Percentiles rank a stretch among this genome's conserved stretches.
Evolutionary conservation across 2,888 invertebrate species (phyloP).

Genomic region (Andrena praecox): DNA sequence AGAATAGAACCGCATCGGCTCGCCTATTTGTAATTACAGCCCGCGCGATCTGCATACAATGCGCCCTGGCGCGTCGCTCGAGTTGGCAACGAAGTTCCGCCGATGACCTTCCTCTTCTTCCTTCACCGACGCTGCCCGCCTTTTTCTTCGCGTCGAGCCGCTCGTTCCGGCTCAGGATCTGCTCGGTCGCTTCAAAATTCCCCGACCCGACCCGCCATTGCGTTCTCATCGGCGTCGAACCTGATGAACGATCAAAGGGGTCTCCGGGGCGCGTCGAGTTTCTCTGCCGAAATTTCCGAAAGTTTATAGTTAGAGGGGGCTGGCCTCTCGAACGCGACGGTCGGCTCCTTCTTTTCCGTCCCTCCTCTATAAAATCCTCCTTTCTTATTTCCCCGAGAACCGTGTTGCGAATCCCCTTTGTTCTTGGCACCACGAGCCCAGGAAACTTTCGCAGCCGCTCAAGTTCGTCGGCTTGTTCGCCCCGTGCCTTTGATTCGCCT

Average conservation of each 20-base stretch:
- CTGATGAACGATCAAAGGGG: slow-evolving; percentile 37
- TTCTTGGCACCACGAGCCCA: slow-evolving; percentile 4
- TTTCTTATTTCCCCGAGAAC: background rate
- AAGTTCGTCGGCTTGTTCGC: slow-evolving; percentile 16
- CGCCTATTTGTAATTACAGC: slow-evolving; percentile 77
- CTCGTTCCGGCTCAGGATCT: slow-evolving; percentile 54
- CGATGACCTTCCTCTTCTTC: slow-evolving; percentile 64
- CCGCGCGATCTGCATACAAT: slow-evolving; percentile 77
- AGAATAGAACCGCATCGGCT: slow-evolving; percentile 53
- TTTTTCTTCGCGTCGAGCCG: slow-evolving; percentile 43
- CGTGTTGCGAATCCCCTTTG: slow-evolving; percentile 18
- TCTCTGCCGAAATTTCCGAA: slow-evolving; percentile 21
- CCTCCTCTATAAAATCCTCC: background rate
- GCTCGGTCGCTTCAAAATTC: slow-evolving; percentile 59
- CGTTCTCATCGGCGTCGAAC: slow-evolving; percentile 47
- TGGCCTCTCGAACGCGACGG: background rate
- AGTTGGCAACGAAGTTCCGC: slow-evolving; percentile 69
- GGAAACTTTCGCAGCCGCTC: slow-evolving; percentile 10
- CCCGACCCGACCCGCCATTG: slow-evolving; percentile 30
- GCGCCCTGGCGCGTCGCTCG: slow-evolving; percentile 72
- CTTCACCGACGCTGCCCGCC: slow-evolving; percentile 23
- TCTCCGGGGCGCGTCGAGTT: background rate
- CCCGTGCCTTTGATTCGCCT: slow-evolving; percentile 15
- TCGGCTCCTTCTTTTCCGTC: background rate
- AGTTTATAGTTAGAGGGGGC: background rate